These are phyloP conservation scores for Stictonetta naevosa DNA, from an alignment of 2,113 vertebrate species.

Conservation along the genomic window DNA sequence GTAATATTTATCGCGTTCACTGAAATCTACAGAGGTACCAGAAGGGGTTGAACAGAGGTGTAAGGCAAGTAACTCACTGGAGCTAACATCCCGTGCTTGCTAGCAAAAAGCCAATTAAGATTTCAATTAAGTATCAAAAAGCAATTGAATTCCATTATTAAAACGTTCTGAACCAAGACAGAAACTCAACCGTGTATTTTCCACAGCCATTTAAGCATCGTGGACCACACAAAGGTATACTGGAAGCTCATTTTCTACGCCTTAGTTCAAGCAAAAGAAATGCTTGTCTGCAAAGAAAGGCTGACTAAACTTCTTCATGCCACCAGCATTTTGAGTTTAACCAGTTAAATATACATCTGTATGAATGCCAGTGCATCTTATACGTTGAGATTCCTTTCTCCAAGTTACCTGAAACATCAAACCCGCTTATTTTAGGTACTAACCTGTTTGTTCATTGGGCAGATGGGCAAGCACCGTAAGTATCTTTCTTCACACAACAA, in stretches of 20 bases:
- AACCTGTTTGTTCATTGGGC: conserved; percentile 53
- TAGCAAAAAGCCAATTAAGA: neutral
- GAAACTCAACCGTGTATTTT: neutral
- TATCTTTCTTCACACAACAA: conserved; percentile 29
- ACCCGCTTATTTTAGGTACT: neutral
- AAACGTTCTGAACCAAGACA: neutral
- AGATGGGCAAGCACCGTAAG: neutral
- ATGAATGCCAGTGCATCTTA: neutral
- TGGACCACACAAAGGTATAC: neutral
- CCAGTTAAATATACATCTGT: neutral
- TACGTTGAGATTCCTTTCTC: neutral
- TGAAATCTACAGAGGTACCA: neutral
- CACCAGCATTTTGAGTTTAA: neutral
- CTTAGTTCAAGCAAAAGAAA: conserved; percentile 6
- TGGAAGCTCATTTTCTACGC: neutral
- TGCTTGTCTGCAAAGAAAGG: neutral
- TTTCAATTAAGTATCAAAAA: neutral
- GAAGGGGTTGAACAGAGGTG: neutral
- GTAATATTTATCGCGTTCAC: neutral
- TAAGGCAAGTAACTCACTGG: neutral
- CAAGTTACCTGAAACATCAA: neutral
- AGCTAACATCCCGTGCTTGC: no score
- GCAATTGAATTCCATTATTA: neutral
- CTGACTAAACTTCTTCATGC: neutral
- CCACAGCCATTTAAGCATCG: neutral